Evolutionary conservation across 2,888 invertebrate genomes (phyloP).

Genomic region (Megaustenia siamemsis): DNA sequence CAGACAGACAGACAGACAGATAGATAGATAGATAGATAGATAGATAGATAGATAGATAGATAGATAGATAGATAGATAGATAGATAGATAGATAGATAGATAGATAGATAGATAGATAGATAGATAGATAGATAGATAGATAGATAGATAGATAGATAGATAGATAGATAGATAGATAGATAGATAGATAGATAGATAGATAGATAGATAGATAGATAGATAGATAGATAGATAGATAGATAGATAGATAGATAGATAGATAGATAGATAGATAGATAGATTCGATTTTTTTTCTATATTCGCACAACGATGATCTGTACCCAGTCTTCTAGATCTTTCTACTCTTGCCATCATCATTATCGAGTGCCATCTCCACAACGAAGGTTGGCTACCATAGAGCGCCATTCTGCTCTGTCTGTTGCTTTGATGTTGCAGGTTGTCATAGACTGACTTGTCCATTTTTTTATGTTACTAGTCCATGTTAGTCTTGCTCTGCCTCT

Average conservation of each 20-base stretch:
- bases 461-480: no score
- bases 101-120: constrained; percentile 16
- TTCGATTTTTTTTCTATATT: neutral
- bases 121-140: constrained; percentile 4
- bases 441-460: no score
- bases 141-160: neutral
- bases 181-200: constrained; percentile 6
- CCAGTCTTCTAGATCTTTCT: no score
- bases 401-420: no score
- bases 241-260: neutral
- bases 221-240: constrained; percentile 6
- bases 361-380: no score
- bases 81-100: constrained; percentile 15
- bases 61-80: constrained; percentile 15
- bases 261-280: constrained; percentile 1
- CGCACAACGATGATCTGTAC: no score
- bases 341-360: no score
- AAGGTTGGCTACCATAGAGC: no score
- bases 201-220: neutral
- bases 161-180: neutral
- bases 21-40: constrained; percentile 15
- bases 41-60: constrained; percentile 15
- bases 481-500: no score
- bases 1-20: constrained; percentile 26
- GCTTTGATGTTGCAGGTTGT: no score